Base-by-base conservation (phyloP, 2,888 invertebrate species). In the Linyphia triangularis region DNA sequence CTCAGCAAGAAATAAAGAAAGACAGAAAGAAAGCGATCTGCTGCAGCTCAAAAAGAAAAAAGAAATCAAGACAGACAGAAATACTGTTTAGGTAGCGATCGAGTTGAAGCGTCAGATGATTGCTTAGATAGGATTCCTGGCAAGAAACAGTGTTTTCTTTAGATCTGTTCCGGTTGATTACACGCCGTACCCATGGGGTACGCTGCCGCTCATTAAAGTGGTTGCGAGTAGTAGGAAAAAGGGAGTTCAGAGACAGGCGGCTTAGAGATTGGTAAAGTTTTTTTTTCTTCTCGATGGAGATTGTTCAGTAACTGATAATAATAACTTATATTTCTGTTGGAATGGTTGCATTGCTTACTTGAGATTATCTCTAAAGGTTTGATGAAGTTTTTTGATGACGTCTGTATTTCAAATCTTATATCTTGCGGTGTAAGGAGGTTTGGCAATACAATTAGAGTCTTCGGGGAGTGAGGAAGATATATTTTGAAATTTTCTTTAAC, bases 141-240 rank as follows among this genome's bases (percentile, higher is more conserved):
- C 13, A 51, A 51, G n/a, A 65, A 63, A 22, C 57, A 28, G 33
- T 85, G 84, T 78, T 85, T 85, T 61, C 85, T 61, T 85, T 70
- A 78, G 85, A 85, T 85, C 78, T 19, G 28, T 69, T 57, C 43
- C 67, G 85, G 40, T 69, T 85, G 85, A 85, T 85, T 85, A 61
- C 59, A 24, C 6, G 57, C 22, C 10, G 24, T 69, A 77, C 78
- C 85, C 77, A 77, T 40, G 85, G 85, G 85, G n/a, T n/a, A n/a
- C n/a, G n/a, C n/a, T n/a, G n/a, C n/a, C n/a, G 26, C 57, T 81
- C 81, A 81, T 81, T 81, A 81, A 70, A 61, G 70, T 24, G 70
- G 70, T 61, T 26, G 26, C 37, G 24, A 24, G 37, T 28, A 59
- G 37, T 24, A 22, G 24, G 16, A 22, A 37, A 40, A 2, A 16